Conservation (phyloP, 2,113 vertebrate genomes). For the Orientallactaga bullata region DNA sequence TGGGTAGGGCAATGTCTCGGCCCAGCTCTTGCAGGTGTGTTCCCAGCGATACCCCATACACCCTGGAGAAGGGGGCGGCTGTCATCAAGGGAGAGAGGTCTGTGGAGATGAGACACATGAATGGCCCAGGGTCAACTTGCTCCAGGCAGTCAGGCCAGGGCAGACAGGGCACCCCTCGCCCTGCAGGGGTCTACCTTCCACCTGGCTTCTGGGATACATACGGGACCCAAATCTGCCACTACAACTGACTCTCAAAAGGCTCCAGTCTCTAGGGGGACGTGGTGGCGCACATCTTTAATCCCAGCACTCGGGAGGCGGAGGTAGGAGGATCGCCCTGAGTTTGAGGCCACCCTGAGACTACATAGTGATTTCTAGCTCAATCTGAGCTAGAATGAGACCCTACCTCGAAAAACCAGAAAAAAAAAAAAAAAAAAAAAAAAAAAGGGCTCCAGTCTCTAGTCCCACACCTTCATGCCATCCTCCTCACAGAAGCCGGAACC, state of each 20-base stretch:
- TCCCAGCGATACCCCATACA: slow-evolving; percentile 92
- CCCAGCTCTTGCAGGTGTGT: slow-evolving; percentile 89
- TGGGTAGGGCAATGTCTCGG: slow-evolving; percentile 93
- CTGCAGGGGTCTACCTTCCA: background rate
- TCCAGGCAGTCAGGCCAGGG: background rate
- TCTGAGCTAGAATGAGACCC: too few species aligned
- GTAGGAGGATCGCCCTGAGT: too few species aligned
- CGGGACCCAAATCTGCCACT: background rate
- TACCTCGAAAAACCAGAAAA: too few species aligned
- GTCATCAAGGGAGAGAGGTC: slow-evolving; percentile 72
- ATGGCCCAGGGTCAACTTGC: background rate
- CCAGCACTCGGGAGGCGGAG: too few species aligned
- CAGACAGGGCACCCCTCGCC: background rate
- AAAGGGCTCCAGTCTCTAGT: background rate
- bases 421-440: too few species aligned
- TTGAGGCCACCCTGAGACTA: too few species aligned
- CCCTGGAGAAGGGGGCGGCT: slow-evolving; percentile 82
- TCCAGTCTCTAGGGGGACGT: background rate
- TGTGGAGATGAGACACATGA: slow-evolving; percentile 76
- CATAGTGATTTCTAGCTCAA: too few species aligned
- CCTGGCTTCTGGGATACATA: background rate
- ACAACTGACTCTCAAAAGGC: background rate
- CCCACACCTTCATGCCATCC: background rate
- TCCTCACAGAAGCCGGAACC: background rate
- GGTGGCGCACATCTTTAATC: too few species aligned